Percentiles rank a stretch among this genome's conserved stretches.
phyloP scores from a whole-genome alignment of 2,113 vertebrate species.

The Cryptomyrus ogoouensis region DNA sequence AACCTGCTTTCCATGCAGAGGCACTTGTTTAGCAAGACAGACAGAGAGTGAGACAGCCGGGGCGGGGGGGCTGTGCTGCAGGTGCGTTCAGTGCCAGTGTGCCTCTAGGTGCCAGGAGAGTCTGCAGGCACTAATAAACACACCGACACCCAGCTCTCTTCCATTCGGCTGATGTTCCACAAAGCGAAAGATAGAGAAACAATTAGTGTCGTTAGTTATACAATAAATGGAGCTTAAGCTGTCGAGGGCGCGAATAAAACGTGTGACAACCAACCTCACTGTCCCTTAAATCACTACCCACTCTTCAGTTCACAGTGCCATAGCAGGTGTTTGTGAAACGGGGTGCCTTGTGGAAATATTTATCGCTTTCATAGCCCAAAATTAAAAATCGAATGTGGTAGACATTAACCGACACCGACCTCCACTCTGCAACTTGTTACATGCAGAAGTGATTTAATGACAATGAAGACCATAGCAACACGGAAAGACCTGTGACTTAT shows the following conservation, averaged over 20 bases:
- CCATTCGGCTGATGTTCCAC: not conserved
- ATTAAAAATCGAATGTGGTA: not conserved
- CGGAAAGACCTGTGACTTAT: not conserved
- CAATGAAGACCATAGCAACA: not conserved
- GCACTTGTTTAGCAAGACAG: not conserved
- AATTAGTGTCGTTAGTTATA: not conserved
- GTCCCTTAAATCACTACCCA: not conserved
- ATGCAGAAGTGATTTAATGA: not conserved
- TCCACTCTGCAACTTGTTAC: not conserved
- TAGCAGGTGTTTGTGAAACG: not conserved
- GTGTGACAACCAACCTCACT: not conserved
- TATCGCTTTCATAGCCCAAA: not conserved
- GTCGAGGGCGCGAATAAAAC: not conserved
- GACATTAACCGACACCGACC: not conserved
- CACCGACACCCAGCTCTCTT: not conserved
- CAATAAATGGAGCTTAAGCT: not conserved
- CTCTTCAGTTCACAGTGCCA: not conserved
- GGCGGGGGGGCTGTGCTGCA: not conserved
- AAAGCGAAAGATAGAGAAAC: not conserved
- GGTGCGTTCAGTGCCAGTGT: not conserved
- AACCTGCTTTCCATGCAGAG: not conserved
- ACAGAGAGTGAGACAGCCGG: not conserved
- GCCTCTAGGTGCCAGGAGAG: not conserved
- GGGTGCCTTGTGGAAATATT: not conserved
- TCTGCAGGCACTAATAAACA: not conserved